These are phyloP conservation scores for Neopelma chrysocephalum DNA, from an alignment of 2,797 vertebrate species.

Conservation along the genomic window DNA sequence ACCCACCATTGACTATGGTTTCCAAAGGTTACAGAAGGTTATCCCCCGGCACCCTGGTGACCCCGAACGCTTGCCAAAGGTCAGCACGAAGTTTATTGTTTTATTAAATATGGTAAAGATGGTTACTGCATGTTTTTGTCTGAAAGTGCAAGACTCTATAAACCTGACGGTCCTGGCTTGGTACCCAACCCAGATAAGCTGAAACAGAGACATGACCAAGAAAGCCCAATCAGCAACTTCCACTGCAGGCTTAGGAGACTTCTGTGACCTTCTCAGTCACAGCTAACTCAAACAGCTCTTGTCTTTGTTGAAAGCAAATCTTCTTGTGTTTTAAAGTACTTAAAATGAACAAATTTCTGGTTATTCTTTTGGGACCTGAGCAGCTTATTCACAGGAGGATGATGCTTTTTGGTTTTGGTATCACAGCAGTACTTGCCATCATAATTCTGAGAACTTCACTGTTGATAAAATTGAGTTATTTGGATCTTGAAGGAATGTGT, in stretches of 20 bases:
- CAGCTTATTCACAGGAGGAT: background rate
- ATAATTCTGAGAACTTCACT: background rate
- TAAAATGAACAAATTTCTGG: background rate
- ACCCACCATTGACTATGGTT: slow-evolving; percentile 98
- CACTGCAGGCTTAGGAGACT: background rate
- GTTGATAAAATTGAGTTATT: background rate
- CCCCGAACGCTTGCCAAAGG: slow-evolving; percentile 97
- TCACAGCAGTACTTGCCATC: background rate
- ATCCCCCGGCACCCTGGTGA: slow-evolving; percentile 97
- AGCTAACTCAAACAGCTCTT: background rate
- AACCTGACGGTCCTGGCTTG: background rate
- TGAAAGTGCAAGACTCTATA: background rate
- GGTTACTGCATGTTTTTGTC: background rate
- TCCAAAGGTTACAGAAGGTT: slow-evolving; percentile 98
- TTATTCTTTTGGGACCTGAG: background rate
- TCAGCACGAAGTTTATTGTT: slow-evolving; percentile 69
- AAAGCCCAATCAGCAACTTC: background rate
- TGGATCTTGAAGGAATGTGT: background rate
- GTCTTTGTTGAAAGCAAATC: background rate
- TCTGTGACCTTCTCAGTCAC: background rate
- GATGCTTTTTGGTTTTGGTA: background rate
- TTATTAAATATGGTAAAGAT: slow-evolving; percentile 34
- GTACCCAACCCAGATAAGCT: background rate
- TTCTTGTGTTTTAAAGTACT: background rate
- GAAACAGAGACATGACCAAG: background rate